phyloP scores from a whole-genome alignment of 2,113 vertebrate species.

The Rana temporaria region DNA sequence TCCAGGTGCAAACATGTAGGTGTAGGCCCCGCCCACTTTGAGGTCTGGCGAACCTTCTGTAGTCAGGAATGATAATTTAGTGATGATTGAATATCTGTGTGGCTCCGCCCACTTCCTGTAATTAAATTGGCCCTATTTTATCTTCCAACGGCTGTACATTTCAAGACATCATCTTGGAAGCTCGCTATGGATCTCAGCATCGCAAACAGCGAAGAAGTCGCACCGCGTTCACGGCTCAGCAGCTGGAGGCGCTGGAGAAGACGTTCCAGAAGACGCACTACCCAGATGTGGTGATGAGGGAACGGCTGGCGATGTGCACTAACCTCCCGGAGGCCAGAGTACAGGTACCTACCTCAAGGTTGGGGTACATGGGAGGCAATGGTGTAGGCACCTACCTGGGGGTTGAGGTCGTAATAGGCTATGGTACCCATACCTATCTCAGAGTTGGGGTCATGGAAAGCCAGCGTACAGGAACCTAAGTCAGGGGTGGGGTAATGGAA shows the following conservation, averaged over 20 bases:
- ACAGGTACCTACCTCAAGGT: slow-evolving; percentile 77
- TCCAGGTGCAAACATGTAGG: no score
- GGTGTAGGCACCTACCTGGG: no score
- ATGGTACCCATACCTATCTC: no score
- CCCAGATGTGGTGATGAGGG: slow-evolving; percentile 97
- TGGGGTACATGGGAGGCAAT: no score
- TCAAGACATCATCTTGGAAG: slow-evolving; percentile 99
- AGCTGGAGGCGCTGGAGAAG: slow-evolving; percentile 97
- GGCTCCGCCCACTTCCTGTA: slow-evolving; percentile 73
- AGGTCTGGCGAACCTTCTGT: no score
- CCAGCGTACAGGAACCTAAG: no score
- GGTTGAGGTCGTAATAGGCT: no score
- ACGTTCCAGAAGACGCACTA: slow-evolving; percentile 99
- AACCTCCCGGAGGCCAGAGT: slow-evolving; percentile 97
- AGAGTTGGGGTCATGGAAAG: no score
- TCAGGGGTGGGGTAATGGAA: no score
- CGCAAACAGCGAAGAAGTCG: slow-evolving; percentile 96
- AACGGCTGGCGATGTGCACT: slow-evolving; percentile 97
- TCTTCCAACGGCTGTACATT: slow-evolving; percentile 97
- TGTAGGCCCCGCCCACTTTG: no score
- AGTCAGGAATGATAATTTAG: not conserved
- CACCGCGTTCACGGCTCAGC: slow-evolving; percentile 96
- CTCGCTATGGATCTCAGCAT: slow-evolving; percentile 98
- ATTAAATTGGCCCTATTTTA: slow-evolving; percentile 90
- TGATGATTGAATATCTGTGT: not conserved